Conservation (phyloP, 2,113 vertebrate species). For the Shinisaurus crocodilurus region DNA sequence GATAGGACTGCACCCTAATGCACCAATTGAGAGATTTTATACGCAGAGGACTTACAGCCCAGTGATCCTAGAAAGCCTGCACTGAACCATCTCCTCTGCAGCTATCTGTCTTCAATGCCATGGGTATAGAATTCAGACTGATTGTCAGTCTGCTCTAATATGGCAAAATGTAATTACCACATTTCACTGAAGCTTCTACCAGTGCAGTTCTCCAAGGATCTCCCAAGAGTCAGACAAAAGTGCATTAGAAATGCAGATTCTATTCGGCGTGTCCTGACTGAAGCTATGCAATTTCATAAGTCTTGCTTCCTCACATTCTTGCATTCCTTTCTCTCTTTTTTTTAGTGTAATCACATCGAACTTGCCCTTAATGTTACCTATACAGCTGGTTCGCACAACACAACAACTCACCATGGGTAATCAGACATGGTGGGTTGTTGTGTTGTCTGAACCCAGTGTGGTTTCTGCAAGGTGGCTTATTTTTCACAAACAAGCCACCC, state of each 20-base stretch:
- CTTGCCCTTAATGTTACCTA: not conserved
- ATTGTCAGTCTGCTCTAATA: not conserved
- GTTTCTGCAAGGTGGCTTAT: too few relatives aligned
- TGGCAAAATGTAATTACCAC: not conserved
- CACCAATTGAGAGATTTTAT: not conserved
- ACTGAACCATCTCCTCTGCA: not conserved
- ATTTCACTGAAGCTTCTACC: not conserved
- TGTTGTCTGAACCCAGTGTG: too few relatives aligned
- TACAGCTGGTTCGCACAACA: too few relatives aligned
- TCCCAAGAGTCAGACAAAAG: not conserved
- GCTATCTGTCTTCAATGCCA: not conserved
- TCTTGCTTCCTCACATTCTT: not conserved
- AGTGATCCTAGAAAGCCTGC: not conserved
- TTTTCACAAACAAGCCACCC: too few relatives aligned
- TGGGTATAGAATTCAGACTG: not conserved
- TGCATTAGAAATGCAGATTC: not conserved
- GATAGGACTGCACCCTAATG: too few relatives aligned
- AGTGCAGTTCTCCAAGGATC: not conserved
- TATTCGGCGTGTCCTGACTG: not conserved
- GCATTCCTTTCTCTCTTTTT: not conserved
- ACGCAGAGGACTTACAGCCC: not conserved
- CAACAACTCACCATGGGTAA: too few relatives aligned
- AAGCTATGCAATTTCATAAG: not conserved
- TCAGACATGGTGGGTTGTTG: too few relatives aligned
- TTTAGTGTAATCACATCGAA: not conserved